These are phyloP conservation scores for Raja brachyura DNA, from an alignment of 2,113 vertebrate genomes.

Conservation along the genomic window DNA sequence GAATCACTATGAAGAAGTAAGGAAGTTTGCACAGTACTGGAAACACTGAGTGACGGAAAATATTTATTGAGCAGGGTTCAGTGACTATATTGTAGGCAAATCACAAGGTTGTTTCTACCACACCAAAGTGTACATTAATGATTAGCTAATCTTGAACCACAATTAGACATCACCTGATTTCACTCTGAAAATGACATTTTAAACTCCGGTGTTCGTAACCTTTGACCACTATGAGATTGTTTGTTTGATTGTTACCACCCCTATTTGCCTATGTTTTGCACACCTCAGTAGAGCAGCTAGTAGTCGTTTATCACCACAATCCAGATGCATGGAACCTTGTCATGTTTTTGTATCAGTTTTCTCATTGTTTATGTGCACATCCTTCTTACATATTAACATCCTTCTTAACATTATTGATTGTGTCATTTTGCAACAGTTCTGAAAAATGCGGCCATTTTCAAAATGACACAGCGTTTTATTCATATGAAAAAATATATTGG, in stretches of 20 bases:
- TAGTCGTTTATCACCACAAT: background rate
- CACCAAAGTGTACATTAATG: background rate
- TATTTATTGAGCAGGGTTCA: slow-evolving; percentile 1
- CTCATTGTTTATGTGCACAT: too few species aligned
- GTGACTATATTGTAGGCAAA: background rate
- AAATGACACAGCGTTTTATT: background rate
- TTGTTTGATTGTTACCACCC: background rate
- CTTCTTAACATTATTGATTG: background rate
- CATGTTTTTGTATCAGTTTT: too few species aligned
- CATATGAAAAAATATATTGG: background rate
- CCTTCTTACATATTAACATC: too few species aligned
- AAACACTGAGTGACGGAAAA: background rate
- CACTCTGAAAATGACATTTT: slow-evolving; percentile 3
- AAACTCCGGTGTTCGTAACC: background rate
- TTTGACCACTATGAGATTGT: background rate
- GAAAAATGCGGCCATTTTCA: background rate
- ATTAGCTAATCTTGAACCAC: background rate
- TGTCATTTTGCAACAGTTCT: background rate
- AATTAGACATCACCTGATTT: background rate
- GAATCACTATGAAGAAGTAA: slow-evolving; percentile 53
- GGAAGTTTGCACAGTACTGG: slow-evolving; percentile 40
- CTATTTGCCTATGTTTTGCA: background rate
- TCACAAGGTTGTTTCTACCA: background rate
- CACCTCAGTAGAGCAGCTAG: background rate
- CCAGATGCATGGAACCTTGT: background rate